Evolutionary conservation across 2,888 invertebrate species (phyloP).

Genomic region (Limnephilus auricula): DNA sequence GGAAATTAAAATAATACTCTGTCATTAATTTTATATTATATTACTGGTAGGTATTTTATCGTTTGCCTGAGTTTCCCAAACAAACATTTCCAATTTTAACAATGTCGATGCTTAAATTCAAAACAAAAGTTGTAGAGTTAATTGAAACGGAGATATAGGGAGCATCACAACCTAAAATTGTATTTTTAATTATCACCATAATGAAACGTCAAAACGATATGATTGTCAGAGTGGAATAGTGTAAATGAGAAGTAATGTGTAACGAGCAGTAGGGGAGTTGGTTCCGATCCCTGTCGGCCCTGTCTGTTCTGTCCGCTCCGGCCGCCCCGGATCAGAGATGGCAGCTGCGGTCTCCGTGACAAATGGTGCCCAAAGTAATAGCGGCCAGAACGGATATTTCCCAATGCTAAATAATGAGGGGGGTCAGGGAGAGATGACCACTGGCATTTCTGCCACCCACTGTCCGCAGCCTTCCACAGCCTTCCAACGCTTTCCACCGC

Average conservation of each 20-base stretch:
- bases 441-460: not conserved
- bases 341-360: slow-evolving; percentile 38
- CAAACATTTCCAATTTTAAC: too few species aligned
- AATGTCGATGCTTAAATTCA: too few species aligned
- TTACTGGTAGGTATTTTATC: too few species aligned
- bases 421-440: slow-evolving; percentile 4
- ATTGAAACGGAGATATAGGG: too few species aligned
- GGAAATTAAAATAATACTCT: too few species aligned
- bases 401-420: slow-evolving; percentile 19
- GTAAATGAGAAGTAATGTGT: not conserved
- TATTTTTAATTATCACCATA: not conserved
- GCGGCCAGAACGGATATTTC: slow-evolving; percentile 36
- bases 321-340: slow-evolving; percentile 7
- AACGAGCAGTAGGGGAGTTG: not conserved
- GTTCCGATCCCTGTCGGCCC: not conserved
- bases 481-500: not conserved
- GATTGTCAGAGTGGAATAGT: not conserved
- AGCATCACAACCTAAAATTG: too few species aligned
- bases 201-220: not conserved
- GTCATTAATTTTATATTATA: too few species aligned
- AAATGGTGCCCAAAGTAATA: slow-evolving; percentile 44
- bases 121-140: too few species aligned
- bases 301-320: not conserved
- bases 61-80: too few species aligned
- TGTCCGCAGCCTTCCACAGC: not conserved